Conservation (phyloP, 2,113 vertebrate species). For the Odontophorus gujanensis region DNA sequence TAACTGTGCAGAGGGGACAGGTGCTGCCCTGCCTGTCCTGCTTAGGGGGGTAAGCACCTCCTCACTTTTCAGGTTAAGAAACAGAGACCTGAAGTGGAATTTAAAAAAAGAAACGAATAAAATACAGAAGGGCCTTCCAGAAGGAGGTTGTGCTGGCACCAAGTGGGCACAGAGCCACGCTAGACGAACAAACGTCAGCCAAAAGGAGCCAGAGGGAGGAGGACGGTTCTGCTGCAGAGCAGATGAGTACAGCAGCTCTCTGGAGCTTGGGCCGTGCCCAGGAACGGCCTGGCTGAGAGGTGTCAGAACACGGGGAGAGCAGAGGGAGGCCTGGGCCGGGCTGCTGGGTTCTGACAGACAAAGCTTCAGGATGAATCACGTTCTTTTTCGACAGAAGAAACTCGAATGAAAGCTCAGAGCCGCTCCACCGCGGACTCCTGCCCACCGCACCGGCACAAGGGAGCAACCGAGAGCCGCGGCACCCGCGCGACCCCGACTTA, state of each 20-base stretch:
- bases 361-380: fast-evolving
- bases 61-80: neutral
- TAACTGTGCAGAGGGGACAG: fast-evolving
- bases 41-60: neutral
- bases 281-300: neutral
- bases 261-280: neutral
- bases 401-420: neutral
- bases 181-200: neutral
- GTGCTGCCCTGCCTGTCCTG: neutral
- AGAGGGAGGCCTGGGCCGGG: neutral
- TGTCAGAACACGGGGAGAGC: neutral
- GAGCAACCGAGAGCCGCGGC: no score
- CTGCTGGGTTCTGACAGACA: neutral
- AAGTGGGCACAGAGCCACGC: neutral
- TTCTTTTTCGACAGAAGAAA: neutral
- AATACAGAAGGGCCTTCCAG: neutral
- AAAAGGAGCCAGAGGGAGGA: neutral
- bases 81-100: neutral
- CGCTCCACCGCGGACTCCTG: neutral
- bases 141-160: neutral
- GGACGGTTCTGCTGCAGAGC: neutral
- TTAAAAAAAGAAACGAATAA: neutral
- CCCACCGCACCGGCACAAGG: no score
- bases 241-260: neutral
- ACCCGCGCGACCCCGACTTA: constrained; percentile 76